Evolutionary conservation across 2,797 vertebrate species (phyloP).

Genomic region (Masticophis lateralis): DNA sequence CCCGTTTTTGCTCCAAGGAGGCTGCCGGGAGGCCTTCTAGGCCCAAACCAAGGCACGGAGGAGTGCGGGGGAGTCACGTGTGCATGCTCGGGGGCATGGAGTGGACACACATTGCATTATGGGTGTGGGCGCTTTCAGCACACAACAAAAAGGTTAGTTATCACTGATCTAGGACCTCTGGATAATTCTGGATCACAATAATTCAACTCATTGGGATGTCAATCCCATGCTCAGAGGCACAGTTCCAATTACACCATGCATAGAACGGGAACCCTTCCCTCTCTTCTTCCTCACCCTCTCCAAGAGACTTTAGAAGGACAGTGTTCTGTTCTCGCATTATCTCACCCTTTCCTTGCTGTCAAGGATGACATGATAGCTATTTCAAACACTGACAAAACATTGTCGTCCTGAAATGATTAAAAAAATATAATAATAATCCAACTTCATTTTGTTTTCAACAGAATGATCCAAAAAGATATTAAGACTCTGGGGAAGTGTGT

Average conservation of each 20-base stretch:
- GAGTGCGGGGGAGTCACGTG: too few relatives aligned
- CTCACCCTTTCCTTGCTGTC: slow-evolving; percentile 34
- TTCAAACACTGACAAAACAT: not conserved
- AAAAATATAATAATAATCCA: not conserved
- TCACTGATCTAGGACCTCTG: too few relatives aligned
- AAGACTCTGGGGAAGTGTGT: too few relatives aligned
- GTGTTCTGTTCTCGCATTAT: slow-evolving; percentile 21
- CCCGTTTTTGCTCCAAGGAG: too few relatives aligned
- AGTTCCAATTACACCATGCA: not conserved
- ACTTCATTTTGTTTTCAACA: not conserved
- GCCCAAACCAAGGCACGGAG: too few relatives aligned
- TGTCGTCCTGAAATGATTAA: not conserved
- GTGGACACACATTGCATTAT: too few relatives aligned
- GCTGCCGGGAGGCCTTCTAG: too few relatives aligned
- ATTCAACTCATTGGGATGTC: not conserved
- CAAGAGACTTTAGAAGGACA: slow-evolving; percentile 37
- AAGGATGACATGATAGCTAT: not conserved
- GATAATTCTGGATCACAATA: not conserved
- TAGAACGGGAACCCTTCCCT: not conserved
- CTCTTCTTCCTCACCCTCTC: slow-evolving; percentile 16
- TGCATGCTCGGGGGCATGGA: too few relatives aligned
- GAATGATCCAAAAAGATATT: not conserved
- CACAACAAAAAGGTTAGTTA: too few relatives aligned
- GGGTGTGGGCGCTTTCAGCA: too few relatives aligned
- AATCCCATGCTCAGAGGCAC: not conserved